Conservation (phyloP, 1,140 invertebrate species). For the Pristionchus pacificus region DNA sequence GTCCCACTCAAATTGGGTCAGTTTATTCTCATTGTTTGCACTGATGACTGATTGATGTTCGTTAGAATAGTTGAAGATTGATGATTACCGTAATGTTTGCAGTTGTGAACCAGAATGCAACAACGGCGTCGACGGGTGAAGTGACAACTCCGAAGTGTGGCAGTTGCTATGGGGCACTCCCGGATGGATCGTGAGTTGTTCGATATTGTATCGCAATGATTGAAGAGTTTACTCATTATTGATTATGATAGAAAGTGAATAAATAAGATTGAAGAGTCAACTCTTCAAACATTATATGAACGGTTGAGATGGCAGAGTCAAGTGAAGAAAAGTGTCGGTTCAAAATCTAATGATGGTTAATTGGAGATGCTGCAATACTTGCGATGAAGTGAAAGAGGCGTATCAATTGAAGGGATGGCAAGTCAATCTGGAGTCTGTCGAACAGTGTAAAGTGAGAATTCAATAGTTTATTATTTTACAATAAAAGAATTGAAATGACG, state of each 20-base stretch:
- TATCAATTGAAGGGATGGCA: slow-evolving; percentile 84
- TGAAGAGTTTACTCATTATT: no score
- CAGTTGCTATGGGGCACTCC: slow-evolving; percentile 73
- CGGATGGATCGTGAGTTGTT: slow-evolving; percentile 18
- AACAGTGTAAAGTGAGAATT: slow-evolving; percentile 76
- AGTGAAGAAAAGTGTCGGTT: no score
- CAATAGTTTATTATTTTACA: background rate
- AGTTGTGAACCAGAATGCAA: slow-evolving; percentile 38
- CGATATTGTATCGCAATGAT: background rate
- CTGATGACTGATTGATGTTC: background rate
- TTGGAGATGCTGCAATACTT: slow-evolving; percentile 91
- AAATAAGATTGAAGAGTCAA: no score
- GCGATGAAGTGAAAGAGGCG: slow-evolving; percentile 87
- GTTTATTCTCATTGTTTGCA: slow-evolving; percentile 8
- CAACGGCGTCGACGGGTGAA: slow-evolving; percentile 3
- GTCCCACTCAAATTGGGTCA: slow-evolving; percentile 73
- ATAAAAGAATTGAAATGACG: background rate
- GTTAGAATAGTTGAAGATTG: background rate
- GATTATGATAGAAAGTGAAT: no score
- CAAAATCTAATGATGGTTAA: no score
- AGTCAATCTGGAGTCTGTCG: slow-evolving; percentile 72
- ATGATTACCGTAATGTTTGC: slow-evolving; percentile 8
- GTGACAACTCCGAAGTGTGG: slow-evolving; percentile 61
- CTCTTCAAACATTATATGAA: no score
- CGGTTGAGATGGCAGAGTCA: no score